A percentile compares a stretch with the other conserved stretches of the same genome.
phyloP scores from a whole-genome alignment of 2,113 vertebrate genomes.

The Zosterops hypoxanthus region DNA sequence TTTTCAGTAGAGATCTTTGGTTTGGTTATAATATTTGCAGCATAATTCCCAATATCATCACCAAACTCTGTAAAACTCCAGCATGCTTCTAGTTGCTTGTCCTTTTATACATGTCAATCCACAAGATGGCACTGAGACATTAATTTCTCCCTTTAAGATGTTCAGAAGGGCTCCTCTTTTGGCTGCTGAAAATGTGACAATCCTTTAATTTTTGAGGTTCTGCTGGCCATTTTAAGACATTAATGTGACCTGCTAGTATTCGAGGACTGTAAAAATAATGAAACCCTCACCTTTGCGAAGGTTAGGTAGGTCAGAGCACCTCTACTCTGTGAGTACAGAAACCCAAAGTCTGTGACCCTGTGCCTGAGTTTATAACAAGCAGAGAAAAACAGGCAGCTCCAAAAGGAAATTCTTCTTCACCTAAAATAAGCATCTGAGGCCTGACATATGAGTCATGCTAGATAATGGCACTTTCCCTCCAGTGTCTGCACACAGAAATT shows the following conservation, averaged over 20 bases:
- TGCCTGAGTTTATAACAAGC: not conserved
- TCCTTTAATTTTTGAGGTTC: not conserved
- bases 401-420: not conserved
- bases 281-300: not conserved
- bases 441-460: not conserved
- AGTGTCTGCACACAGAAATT: accelerated
- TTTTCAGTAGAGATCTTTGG: not conserved
- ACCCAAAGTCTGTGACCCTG: not conserved
- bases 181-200: not conserved
- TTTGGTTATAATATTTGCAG: not conserved
- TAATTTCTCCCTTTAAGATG: not conserved
- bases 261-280: not conserved
- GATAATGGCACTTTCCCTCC: not conserved
- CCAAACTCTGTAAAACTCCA: not conserved
- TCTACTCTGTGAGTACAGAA: not conserved
- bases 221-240: not conserved
- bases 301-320: not conserved
- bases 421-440: not conserved
- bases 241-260: not conserved
- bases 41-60: not conserved
- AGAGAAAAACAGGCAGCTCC: not conserved
- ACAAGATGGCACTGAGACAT: slow-evolving; percentile 47
- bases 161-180: not conserved
- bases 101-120: not conserved
- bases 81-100: not conserved